Evolutionary conservation across 2,888 invertebrate species (phyloP).

Genomic region (Pocota personata): DNA sequence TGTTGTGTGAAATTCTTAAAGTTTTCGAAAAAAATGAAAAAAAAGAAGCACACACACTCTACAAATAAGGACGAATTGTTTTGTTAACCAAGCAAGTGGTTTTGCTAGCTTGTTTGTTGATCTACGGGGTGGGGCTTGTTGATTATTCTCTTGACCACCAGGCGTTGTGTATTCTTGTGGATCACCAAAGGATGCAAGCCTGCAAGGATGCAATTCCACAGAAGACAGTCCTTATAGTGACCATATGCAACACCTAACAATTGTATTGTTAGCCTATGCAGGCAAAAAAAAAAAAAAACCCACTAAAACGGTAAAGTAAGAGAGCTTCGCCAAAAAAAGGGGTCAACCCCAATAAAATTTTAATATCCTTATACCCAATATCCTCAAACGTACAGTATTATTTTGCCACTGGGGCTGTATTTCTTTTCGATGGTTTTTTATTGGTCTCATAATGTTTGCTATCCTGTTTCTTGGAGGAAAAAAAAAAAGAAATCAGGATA

Average conservation of each 20-base stretch:
- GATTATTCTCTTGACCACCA: slow-evolving; percentile 2
- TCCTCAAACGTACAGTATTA: slow-evolving; percentile 17
- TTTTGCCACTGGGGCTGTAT: neutral
- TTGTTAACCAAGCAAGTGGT: slow-evolving; percentile 4
- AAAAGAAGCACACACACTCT: neutral
- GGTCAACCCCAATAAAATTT: slow-evolving; percentile 45
- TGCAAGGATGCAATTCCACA: neutral
- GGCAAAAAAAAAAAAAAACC: neutral
- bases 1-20: slow-evolving; percentile 2
- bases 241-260: slow-evolving; percentile 40
- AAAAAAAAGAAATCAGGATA: slow-evolving; percentile 35
- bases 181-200: neutral
- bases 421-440: slow-evolving; percentile 6
- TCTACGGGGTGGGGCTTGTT: neutral
- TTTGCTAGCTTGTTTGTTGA: slow-evolving; percentile 24
- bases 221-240: neutral
- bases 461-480: slow-evolving; percentile 16
- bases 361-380: slow-evolving; percentile 28
- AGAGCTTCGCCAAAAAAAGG: neutral
- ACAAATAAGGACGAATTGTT: slow-evolving; percentile 18
- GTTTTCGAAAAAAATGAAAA: neutral
- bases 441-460: slow-evolving; percentile 33
- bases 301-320: too few relatives aligned
- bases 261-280: neutral
- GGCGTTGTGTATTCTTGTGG: neutral